phyloP scores from a whole-genome alignment of 2,113 vertebrate genomes.

The Carassius auratus region DNA sequence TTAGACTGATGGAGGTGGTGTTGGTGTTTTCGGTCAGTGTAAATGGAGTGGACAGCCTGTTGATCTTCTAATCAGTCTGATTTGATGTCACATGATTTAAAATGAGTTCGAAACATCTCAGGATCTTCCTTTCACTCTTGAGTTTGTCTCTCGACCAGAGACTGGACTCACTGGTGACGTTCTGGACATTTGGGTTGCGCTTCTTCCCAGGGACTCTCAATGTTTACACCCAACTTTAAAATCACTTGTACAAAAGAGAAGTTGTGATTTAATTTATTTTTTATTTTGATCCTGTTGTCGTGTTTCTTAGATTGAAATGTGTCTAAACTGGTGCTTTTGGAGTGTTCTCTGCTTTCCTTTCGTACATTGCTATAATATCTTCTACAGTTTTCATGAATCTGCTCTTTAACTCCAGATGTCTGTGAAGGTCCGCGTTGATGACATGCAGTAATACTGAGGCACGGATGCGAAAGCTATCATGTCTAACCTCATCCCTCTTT shows the following conservation, averaged over 20 bases:
- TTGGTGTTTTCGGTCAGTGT: background rate
- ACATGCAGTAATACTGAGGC: background rate
- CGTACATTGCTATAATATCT: background rate
- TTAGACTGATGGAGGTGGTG: background rate
- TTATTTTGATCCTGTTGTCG: conserved; percentile 1
- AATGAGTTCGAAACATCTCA: conserved; percentile 46
- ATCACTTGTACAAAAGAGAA: conserved; percentile 3
- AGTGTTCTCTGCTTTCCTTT: conserved; percentile 2
- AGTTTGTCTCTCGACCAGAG: background rate
- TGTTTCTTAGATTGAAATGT: conserved; percentile 15
- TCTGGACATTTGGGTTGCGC: background rate
- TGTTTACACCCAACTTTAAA: background rate
- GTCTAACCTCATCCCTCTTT: background rate
- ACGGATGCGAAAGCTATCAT: background rate
- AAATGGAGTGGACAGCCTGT: background rate
- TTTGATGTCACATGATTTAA: conserved; percentile 14
- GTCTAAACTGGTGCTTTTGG: conserved; percentile 6
- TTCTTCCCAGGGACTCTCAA: conserved; percentile 10
- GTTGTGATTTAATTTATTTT: conserved; percentile 16
- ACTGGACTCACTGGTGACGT: conserved; percentile 2
- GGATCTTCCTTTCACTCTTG: conserved; percentile 43
- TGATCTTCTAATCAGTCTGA: background rate
- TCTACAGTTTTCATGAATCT: background rate
- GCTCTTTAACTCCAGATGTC: background rate
- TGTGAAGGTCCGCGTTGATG: background rate